Conservation (phyloP, 2,888 invertebrate species). For the Microctonus hyperodae region DNA sequence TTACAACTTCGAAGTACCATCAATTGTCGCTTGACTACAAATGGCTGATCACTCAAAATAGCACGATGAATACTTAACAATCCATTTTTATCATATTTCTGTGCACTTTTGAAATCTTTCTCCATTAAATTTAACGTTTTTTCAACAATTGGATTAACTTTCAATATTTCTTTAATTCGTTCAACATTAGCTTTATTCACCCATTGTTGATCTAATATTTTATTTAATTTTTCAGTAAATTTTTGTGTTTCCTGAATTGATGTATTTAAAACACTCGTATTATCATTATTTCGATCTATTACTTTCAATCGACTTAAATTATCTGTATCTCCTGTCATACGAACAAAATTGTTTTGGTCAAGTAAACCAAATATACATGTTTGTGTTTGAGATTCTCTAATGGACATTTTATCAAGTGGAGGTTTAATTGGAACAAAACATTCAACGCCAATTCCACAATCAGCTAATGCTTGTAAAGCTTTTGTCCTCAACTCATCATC, state of each 20-base stretch:
- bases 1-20: slow-evolving; percentile 45
- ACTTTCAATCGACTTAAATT: slow-evolving; percentile 34
- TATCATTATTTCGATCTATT: slow-evolving; percentile 18
- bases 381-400: slow-evolving; percentile 47
- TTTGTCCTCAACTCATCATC: slow-evolving; percentile 47
- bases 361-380: slow-evolving; percentile 50
- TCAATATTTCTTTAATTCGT: slow-evolving; percentile 40
- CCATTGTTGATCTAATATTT: slow-evolving; percentile 30
- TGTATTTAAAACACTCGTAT: background rate
- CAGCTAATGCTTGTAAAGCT: slow-evolving; percentile 51
- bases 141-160: slow-evolving; percentile 31
- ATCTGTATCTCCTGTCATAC: slow-evolving; percentile 28
- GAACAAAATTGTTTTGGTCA: slow-evolving; percentile 7
- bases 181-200: slow-evolving; percentile 19
- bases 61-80: slow-evolving; percentile 53
- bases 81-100: slow-evolving; percentile 47
- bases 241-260: slow-evolving; percentile 10
- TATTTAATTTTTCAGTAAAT: slow-evolving; percentile 35
- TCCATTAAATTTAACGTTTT: slow-evolving; percentile 41
- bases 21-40: slow-evolving; percentile 45
- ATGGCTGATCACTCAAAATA: slow-evolving; percentile 41
- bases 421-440: slow-evolving; percentile 43
- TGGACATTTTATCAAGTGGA: slow-evolving; percentile 30
- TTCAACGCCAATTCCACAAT: slow-evolving; percentile 50
- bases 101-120: slow-evolving; percentile 44